Base-by-base conservation (phyloP, 2,888 invertebrate genomes). In the Seira sanloemensis region DNA sequence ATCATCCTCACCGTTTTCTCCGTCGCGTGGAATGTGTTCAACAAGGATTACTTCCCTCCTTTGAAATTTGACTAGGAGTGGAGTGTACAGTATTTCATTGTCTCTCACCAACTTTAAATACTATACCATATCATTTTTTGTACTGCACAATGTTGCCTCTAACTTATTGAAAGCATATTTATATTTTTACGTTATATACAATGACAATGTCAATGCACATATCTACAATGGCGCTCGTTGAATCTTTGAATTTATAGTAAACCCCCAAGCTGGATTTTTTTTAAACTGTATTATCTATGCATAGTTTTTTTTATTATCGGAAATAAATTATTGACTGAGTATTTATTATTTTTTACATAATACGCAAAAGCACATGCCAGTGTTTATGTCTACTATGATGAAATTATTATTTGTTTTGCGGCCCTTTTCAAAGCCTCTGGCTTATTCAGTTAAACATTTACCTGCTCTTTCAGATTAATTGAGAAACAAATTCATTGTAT, bases 1-100 rank as follows among this genome's bases (percentile, higher is more conserved):
- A n/a, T 94, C 80, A 91, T 93, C 0, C 92, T 97, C 0, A 95
- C 96, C 94, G 91, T 93, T 16, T 94, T 93, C 2, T 95, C 95
- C 0, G 93, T 96, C 68, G 91, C 95, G 0, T 94, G 95, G 91
- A 96, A 97, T 91, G 91, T 95, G 87, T 93, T 90, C 68, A 90
- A 90, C 86, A 88, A 90, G 0, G 89, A 88, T 2, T 87, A 85
- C 23, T 87, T 82, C 65, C 85, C 81, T 9, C 71, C 54, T 26
- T 50, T 68, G 18, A 80, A 74, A 16, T 74, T 58, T 19, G 79
- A 73, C 12, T 18, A 37, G 50, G 50, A 50, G 2, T 2, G 50
- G 50, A 12, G n/a, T n/a, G n/a, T 12, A 16, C 2, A 50, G n/a
- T 16, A 1, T 7, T 50, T 2, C 2, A 12, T 50, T 50, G 50